Base-by-base conservation (phyloP, 2,797 vertebrate genomes). In the Oophaga sylvatica region DNA sequence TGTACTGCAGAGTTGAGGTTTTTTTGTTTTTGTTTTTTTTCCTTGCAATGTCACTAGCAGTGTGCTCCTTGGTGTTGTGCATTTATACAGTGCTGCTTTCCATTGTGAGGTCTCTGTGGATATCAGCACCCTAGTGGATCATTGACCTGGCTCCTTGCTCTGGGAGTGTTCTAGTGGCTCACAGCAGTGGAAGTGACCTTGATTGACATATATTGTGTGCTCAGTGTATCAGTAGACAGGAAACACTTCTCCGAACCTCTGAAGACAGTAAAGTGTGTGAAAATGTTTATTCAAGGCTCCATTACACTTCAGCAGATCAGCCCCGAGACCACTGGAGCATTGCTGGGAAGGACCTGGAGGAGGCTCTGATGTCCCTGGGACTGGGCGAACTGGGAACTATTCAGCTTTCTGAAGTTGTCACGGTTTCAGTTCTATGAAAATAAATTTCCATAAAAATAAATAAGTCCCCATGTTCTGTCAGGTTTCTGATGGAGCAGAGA, bases 191-290 rank as follows among this genome's bases (percentile, higher is more conserved):
- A 56, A 68, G n/a, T 85, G 84, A 79, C 76, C 84, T 22, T 79
- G 84, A 85, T 79, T 79, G 84, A 79, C 84, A 79, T 68, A 15
- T 53, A 85, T 85, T 85, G 84, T 85, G 26, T 85, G 45, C 56
- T 78, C 75, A 17, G 5, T 78, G 60, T 85, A 53, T 48, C 84
- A n/a, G 35, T 29, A 26, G 63, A 78, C 59, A 59, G 84, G 84
- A 85, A 85, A 63, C 41, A 68, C 84, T 79, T 85, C 76, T 80
- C 59, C 83, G 20, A 63, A 53, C 83, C 84, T 67, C 76, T n/a
- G 22, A 85, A 85, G 83, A 78, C 59, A 29, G 73, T 75, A 85
- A 78, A 67, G 73, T 53, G 75, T 78, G 83, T 41, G 13, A 45
- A n/a, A n/a, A 78, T 84, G 83, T 84, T 84, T 84, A 77, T 59